Base-by-base conservation (phyloP, 2,113 vertebrate species). In the Cinclus cinclus region DNA sequence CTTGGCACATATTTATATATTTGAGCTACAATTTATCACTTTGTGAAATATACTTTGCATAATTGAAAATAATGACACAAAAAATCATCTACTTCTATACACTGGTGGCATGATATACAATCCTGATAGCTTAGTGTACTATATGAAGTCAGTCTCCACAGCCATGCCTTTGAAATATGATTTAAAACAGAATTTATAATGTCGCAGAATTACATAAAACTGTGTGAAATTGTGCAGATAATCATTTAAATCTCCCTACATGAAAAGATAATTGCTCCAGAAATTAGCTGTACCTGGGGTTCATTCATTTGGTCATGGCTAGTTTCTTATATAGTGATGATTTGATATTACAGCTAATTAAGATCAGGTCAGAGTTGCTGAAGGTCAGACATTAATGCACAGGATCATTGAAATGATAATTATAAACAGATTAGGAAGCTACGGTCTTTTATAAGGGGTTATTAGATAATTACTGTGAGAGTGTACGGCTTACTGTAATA, bases 211-310 rank as follows among this genome's bases (percentile, higher is more conserved):
- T 98, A 98, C 98, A 98, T 98, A 98, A 99, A 99, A 99, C 98
- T 97, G 98, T 99, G 99, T 99, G 99, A 99, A 99, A 99, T 99
- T 98, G 99, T 98, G 99, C 99, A 99, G 99, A 99, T 99, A 99
- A 99, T 99, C 99, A 98, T 99, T 99, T 99, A 99, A 99, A 99
- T 99, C 99, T 99, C 98, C 98, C 98, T 99, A 99, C 99, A 99
- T 98, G 99, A 98, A 99, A 99, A 99, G 99, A 99, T 99, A 99
- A 99, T 99, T 99, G 99, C 99, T 99, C 98, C 96, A 98, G 98
- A 99, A 99, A 99, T 99, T 99, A 99, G 98, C 98, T 98, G 98
- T 99, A 99, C 99, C 99, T 99, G 99, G 98, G 98, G 99, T 99
- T 99, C 99, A 99, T 99, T 99, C 98, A 98, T 99, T 99, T 99